A percentile compares a stretch with the other conserved stretches of the same genome.
These are phyloP conservation scores for Anseranas semipalmata DNA, from an alignment of 2,113 vertebrate genomes.

Conservation along the genomic window DNA sequence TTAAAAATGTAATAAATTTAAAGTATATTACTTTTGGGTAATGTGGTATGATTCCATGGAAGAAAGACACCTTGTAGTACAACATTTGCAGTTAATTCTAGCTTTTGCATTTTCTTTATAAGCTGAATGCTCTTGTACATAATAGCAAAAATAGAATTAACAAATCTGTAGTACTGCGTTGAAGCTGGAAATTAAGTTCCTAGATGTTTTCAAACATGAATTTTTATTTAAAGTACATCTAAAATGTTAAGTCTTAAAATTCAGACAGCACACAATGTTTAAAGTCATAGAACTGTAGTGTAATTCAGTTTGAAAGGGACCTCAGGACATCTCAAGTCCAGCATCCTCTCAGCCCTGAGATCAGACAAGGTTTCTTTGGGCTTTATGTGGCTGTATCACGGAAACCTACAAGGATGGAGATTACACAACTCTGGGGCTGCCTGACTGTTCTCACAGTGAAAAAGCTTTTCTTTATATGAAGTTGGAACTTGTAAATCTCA, in stretches of 20 bases:
- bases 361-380: not conserved
- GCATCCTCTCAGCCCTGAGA: not conserved
- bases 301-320: not conserved
- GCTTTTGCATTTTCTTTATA: not conserved
- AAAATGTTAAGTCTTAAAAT: not conserved
- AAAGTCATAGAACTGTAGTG: not conserved
- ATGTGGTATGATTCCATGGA: not conserved
- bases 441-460: not conserved
- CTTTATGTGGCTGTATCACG: not conserved
- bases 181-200: not conserved
- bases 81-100: not conserved
- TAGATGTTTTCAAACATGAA: not conserved
- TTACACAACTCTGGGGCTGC: not conserved
- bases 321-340: not conserved
- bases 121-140: not conserved
- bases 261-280: not conserved
- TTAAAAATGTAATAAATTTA: not conserved
- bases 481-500: not conserved
- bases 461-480: not conserved
- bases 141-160: not conserved
- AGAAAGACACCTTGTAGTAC: not conserved
- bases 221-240: not conserved
- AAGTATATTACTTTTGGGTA: not conserved
- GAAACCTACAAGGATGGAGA: not conserved
- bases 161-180: not conserved